Evolutionary conservation across 2,888 invertebrate species (phyloP).

Genomic region (Camptogramma bilineatum): DNA sequence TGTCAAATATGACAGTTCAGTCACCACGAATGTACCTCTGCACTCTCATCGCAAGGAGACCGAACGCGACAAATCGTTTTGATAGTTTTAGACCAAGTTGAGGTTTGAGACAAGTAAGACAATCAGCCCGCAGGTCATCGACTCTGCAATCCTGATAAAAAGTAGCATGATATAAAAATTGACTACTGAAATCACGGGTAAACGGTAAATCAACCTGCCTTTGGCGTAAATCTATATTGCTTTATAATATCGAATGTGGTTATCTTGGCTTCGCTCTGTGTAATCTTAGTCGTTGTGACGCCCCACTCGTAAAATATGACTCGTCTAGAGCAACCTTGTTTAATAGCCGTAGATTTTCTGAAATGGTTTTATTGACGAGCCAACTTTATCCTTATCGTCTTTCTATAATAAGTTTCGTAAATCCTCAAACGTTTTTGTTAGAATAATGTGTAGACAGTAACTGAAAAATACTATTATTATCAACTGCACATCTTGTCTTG

Average conservation of each 20-base stretch:
- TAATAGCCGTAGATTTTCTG: constrained; percentile 29
- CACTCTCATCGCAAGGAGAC: too few species aligned
- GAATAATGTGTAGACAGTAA: neutral
- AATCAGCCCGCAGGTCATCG: neutral
- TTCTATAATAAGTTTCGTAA: neutral
- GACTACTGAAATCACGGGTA: neutral
- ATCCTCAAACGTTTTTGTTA: neutral
- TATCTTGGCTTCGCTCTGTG: constrained; percentile 43
- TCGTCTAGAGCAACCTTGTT: constrained; percentile 28
- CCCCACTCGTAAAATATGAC: constrained; percentile 43
- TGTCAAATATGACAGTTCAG: too few species aligned
- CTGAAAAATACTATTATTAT: neutral
- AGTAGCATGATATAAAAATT: neutral
- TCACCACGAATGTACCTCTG: too few species aligned
- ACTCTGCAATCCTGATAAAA: neutral
- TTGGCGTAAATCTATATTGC: constrained; percentile 23
- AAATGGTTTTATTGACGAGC: constrained; percentile 16
- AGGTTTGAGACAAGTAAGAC: too few species aligned
- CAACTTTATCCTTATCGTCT: constrained; percentile 10
- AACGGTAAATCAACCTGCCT: constrained; percentile 1
- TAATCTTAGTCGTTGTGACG: constrained; percentile 54
- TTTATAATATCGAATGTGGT: constrained; percentile 44
- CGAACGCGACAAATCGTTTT: too few species aligned
- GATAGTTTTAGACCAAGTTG: too few species aligned
- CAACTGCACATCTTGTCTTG: constrained; percentile 1